Percentiles rank a stretch among this genome's conserved stretches.
Conservation (phyloP, 2,888 invertebrate genomes). For the Sphaerophoria taeniata region DNA sequence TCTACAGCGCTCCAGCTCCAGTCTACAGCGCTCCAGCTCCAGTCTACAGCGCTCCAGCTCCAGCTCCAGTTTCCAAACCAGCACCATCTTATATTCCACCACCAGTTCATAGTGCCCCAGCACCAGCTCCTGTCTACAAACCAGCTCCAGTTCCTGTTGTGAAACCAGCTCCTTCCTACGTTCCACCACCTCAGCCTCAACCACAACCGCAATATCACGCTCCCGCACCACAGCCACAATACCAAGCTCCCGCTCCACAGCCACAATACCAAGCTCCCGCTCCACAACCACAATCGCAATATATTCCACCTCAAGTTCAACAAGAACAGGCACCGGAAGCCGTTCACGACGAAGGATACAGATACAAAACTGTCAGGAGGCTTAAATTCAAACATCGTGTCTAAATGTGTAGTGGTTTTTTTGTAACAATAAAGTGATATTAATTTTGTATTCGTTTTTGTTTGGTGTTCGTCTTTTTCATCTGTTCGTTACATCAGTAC, state of each 20-base stretch:
- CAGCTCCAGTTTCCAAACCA: constrained; percentile 8
- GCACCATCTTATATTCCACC: constrained; percentile 36
- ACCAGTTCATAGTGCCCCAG: constrained; percentile 34
- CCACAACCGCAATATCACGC: constrained; percentile 4
- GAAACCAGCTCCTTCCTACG: constrained; percentile 19
- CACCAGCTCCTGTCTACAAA: constrained; percentile 34
- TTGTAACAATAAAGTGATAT: constrained; percentile 46
- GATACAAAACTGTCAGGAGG: constrained; percentile 58
- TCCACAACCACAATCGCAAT: constrained; percentile 30
- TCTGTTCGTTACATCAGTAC: too few species aligned
- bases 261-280: constrained; percentile 1
- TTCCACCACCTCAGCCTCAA: constrained; percentile 24
- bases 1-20: constrained; percentile 1
- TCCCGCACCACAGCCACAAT: constrained; percentile 22
- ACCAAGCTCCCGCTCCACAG: constrained; percentile 12
- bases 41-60: constrained; percentile 47
- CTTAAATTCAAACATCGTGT: constrained; percentile 52
- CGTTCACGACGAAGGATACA: constrained; percentile 52
- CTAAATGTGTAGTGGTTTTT: constrained; percentile 17
- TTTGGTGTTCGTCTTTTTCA: too few species aligned
- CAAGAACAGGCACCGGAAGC: constrained; percentile 34
- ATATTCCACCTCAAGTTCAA: constrained; percentile 50
- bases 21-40: constrained; percentile 43
- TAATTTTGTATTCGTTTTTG: neutral
- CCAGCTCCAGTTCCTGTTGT: constrained; percentile 25